A percentile compares a stretch with the other conserved stretches of the same genome.
phyloP scores from a whole-genome alignment of 2,797 vertebrate species.

The Coluber constrictor region DNA sequence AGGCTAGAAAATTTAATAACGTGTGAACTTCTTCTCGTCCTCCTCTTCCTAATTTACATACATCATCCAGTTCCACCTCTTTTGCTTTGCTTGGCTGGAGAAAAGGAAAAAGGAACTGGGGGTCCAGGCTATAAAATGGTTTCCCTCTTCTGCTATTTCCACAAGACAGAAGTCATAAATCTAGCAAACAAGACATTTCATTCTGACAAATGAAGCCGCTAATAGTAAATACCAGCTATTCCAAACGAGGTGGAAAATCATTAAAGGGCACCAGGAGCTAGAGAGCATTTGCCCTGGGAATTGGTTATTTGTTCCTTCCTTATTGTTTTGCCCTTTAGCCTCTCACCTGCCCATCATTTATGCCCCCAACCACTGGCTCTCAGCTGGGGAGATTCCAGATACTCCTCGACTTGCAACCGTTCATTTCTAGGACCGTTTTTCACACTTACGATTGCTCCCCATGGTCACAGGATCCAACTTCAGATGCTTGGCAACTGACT shows the following conservation, averaged over 20 bases:
- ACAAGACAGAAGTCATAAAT: not conserved
- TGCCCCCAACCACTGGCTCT: too few species aligned
- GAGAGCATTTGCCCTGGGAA: not conserved
- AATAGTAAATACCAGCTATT: constrained; percentile 1
- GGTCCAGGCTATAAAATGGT: not conserved
- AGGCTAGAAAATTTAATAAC: not conserved
- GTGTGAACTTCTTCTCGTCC: not conserved
- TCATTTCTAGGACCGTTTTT: not conserved
- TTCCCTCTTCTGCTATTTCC: not conserved
- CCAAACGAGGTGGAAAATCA: not conserved
- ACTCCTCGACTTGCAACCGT: not conserved
- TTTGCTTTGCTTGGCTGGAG: not conserved
- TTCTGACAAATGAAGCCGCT: not conserved
- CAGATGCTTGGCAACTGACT: too few species aligned
- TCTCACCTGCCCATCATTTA: too few species aligned
- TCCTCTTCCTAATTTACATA: not conserved
- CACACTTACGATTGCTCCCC: not conserved
- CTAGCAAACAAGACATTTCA: not conserved
- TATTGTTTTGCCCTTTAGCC: not conserved
- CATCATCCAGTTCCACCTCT: not conserved
- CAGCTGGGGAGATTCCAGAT: too few species aligned
- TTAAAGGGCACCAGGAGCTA: not conserved
- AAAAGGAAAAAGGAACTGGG: not conserved
- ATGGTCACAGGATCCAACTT: not conserved
- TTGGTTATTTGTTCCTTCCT: not conserved